Evolutionary conservation across 2,888 invertebrate species (phyloP).

Genomic region (Falcaria lacertinaria): DNA sequence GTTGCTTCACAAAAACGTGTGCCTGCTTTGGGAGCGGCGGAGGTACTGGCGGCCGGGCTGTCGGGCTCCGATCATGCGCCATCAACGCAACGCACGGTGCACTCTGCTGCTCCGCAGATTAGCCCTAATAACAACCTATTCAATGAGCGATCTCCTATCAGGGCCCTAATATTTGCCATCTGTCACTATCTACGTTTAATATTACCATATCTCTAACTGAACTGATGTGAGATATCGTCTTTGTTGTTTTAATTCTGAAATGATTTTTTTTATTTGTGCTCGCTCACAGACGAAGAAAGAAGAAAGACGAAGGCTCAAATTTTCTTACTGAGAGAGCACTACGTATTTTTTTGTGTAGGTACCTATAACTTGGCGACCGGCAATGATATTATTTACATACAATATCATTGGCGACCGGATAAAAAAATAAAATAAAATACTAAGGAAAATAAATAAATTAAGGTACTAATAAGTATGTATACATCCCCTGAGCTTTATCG

Average conservation of each 20-base stretch:
- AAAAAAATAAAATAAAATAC: no score
- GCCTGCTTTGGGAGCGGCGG: slow-evolving; percentile 30
- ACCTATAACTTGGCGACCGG: no score
- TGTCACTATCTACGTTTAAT: not conserved
- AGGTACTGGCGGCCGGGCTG: slow-evolving; percentile 50
- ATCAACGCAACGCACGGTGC: slow-evolving; percentile 33
- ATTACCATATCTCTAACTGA: not conserved
- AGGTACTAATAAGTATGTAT: no score
- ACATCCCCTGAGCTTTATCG: no score
- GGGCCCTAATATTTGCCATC: slow-evolving; percentile 15
- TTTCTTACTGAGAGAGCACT: no score
- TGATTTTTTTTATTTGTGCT: no score
- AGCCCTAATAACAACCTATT: slow-evolving; percentile 48
- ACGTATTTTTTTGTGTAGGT: no score
- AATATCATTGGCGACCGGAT: no score
- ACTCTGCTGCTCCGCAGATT: slow-evolving; percentile 40
- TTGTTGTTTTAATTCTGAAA: not conserved
- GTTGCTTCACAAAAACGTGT: slow-evolving; percentile 32
- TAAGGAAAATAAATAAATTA: no score
- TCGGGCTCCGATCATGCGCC: slow-evolving; percentile 68
- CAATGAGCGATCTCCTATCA: slow-evolving; percentile 18
- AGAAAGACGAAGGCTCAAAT: no score
- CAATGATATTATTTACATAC: no score
- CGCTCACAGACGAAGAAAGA: no score
- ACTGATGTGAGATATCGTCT: not conserved